Evolutionary conservation across 2,113 vertebrate species (phyloP), one percentile per base, ranked within the genome.

Genomic region (Tringa solitaria): DNA sequence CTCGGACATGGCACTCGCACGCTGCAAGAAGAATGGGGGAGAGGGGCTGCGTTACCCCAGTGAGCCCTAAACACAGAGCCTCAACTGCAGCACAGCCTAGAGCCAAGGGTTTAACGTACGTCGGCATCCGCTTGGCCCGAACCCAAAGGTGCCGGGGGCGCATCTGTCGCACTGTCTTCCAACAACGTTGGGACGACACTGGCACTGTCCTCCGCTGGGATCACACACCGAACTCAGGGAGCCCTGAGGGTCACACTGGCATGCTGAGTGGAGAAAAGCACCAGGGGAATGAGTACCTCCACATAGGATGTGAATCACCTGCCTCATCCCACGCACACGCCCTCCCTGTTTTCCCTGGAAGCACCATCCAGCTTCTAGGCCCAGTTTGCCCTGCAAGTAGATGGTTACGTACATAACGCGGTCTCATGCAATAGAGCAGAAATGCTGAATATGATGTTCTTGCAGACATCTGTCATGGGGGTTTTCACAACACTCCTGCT

Each of bases 231-330:
- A 99, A 95, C 99, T 99, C 75, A 99, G 96, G 1, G 99, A 99
- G 39, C 99, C 99, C 97, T 99, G 99, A 3, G 98, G 99, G 96
- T 99, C 98, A 70, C 99, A 99, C 67, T 98, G 98, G 96, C 99
- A 99, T 43, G 99, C 99, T 99, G 97, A 51, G 90, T 1, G 4
- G 77, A 68, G 22, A 89, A 48, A 59, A 97, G 57, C 61, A 70
- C 33, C 8, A 4, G 2, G 19, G 43, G 12, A 30, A 37, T 59
- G 22, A 87, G 57, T 24, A 61, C 6, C 7, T 35, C 5, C n/a
- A 18, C 2, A 5, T 6, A 70, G 27, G 67, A 61, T 4, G 3
- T 0, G 9, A 75, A 43, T 21, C 32, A 22, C 39, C 28, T 32
- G 63, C 72, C 28, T 41, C 53, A 18, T 18, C n/a, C n/a, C 63